These are phyloP conservation scores for Mya arenaria DNA, from an alignment of 1,140 invertebrate species.

Conservation along the genomic window DNA sequence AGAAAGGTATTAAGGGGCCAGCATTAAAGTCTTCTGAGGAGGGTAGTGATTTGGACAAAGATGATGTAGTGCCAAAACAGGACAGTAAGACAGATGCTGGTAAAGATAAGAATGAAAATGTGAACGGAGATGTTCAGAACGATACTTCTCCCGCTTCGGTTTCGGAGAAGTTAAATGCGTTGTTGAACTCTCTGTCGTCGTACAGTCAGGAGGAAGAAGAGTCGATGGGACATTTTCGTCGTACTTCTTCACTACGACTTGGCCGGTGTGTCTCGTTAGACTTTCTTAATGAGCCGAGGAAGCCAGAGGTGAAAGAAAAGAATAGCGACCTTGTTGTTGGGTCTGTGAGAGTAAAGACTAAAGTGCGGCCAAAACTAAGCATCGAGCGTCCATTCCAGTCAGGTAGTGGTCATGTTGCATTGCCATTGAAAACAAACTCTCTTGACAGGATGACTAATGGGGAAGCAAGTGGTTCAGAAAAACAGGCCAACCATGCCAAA, in stretches of 20 bases:
- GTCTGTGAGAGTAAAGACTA: constrained; percentile 45
- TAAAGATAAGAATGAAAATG: not conserved
- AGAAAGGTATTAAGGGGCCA: too few species aligned
- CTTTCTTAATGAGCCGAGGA: constrained; percentile 34
- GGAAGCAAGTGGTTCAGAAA: not conserved
- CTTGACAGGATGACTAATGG: constrained; percentile 11
- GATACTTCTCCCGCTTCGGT: constrained; percentile 71
- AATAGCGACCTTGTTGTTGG: constrained; percentile 43
- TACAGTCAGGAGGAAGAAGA: constrained; percentile 51
- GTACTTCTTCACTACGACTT: constrained; percentile 68
- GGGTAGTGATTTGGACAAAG: not conserved
- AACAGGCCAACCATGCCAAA: not conserved
- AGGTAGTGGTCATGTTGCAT: constrained; percentile 28
- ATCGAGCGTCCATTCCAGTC: constrained; percentile 5
- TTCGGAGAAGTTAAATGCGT: constrained; percentile 72
- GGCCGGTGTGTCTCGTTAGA: constrained; percentile 65
- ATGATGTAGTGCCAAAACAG: not conserved
- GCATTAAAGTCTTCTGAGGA: too few species aligned
- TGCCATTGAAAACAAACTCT: constrained; percentile 31
- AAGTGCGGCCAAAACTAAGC: constrained; percentile 27
- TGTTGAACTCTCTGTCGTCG: constrained; percentile 73
- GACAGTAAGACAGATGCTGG: not conserved
- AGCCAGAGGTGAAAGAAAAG: constrained; percentile 2
- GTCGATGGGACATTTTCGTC: constrained; percentile 50
- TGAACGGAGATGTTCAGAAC: not conserved